Evolutionary conservation across 2,113 vertebrate genomes (phyloP), one percentile per base, ranked within the genome.

Genomic region (Chrysochloris asiatica): DNA sequence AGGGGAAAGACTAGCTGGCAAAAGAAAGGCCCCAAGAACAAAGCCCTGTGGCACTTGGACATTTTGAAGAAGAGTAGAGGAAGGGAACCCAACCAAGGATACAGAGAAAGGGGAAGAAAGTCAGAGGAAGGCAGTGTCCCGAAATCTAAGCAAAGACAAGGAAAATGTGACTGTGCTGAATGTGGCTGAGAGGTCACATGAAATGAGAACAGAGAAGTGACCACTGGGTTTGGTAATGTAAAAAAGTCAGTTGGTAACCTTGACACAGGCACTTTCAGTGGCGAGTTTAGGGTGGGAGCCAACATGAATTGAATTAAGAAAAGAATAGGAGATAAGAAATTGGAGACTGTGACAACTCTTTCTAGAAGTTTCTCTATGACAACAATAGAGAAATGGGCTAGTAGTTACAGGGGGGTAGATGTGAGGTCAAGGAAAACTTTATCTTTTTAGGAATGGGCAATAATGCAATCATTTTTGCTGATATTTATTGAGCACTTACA

Each of bases 181-280:
- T 30, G 54, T 69, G 71, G 75, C 88, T 65, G 75, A 91, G 69
- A 7, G 48, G 78, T 95, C 96, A 95, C 93, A 83, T 88, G 93
- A 91, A 45, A 87, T 61, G 80, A 89, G 54, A 80, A 81, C 76
- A 93, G 92, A 90, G 65, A 54, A 86, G 90, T 72, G 84, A 92
- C 73, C 22, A 1, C 65, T 69, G 73, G 80, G 36, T 73, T 93
- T 84, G 82, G 83, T 78, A 77, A 92, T 52, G 33, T 47, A 52
- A 69, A 52, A 69, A 77, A 77, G 50, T 38, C 72, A 88, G 24
- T 28, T 89, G 72, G 76, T 90, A 76, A 92, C 89, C 56, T 90
- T 76, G 63, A n/a, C 33, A 17, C 67, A 69, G 36, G 19, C 36
- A 10, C n/a, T 21, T 22, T 69, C 77, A 43, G 71, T 43, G 86